Conservation (phyloP, 2,797 vertebrate species). For the Pipistrellus pipistrellus region DNA sequence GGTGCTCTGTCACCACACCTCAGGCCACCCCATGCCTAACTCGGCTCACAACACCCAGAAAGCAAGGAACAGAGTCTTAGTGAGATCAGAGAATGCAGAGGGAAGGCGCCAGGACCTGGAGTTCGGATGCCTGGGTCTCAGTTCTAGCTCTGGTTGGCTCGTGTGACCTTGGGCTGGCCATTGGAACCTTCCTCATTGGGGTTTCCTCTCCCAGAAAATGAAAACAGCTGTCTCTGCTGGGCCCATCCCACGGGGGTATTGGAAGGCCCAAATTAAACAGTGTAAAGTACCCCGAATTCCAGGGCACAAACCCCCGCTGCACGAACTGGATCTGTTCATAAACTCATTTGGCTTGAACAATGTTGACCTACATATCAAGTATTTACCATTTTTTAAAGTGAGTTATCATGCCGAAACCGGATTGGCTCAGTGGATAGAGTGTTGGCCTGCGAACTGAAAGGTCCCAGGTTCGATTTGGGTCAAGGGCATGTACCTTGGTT, state of each 20-base stretch:
- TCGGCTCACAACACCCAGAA: constrained; percentile 40
- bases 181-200: not conserved
- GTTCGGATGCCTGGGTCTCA: not conserved
- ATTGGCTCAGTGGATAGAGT: no score
- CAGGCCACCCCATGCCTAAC: constrained; percentile 39
- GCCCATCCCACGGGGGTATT: not conserved
- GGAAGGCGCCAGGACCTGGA: not conserved
- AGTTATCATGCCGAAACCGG: not conserved
- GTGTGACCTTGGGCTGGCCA: not conserved
- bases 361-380: not conserved
- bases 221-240: not conserved
- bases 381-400: not conserved
- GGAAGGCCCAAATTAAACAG: not conserved
- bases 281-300: not conserved
- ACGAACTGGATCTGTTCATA: not conserved
- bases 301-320: not conserved
- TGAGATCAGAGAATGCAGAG: not conserved
- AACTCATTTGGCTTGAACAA: not conserved
- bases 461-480: no score
- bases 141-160: not conserved
- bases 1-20: constrained; percentile 55
- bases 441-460: no score
- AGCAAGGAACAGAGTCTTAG: constrained; percentile 44
- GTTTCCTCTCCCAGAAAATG: not conserved
- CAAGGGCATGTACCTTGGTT: no score